Conservation (phyloP, 2,888 invertebrate species). For the Xestia rhomboidea region DNA sequence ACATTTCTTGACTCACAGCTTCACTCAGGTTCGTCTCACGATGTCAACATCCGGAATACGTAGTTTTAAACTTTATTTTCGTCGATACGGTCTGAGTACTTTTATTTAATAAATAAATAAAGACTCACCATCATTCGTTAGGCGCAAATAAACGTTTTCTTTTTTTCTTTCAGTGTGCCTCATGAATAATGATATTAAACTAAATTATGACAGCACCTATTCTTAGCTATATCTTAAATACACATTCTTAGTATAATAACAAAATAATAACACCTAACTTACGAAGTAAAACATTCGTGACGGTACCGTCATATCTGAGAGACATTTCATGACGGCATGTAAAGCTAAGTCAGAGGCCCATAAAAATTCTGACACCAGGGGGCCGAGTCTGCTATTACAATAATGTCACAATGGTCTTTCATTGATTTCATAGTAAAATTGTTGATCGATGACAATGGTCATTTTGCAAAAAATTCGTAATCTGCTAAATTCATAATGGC, state of each 20-base stretch:
- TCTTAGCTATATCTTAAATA: neutral
- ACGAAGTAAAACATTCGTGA: no score
- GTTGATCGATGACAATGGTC: no score
- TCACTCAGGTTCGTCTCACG: neutral
- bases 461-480: no score
- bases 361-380: no score
- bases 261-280: neutral
- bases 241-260: neutral
- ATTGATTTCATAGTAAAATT: no score
- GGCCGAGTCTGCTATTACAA: no score
- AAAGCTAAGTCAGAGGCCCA: no score
- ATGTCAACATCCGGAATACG: neutral
- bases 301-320: no score
- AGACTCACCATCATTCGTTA: neutral
- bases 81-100: neutral
- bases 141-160: neutral
- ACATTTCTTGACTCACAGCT: neutral
- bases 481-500: no score
- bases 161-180: neutral
- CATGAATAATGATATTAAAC: neutral
- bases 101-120: neutral
- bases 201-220: neutral
- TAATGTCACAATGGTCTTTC: no score
- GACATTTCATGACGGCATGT: no score
- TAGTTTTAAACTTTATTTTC: neutral